These are phyloP conservation scores for Drosophila kepulauana DNA, from an alignment of 1,140 invertebrate species.

Conservation along the genomic window DNA sequence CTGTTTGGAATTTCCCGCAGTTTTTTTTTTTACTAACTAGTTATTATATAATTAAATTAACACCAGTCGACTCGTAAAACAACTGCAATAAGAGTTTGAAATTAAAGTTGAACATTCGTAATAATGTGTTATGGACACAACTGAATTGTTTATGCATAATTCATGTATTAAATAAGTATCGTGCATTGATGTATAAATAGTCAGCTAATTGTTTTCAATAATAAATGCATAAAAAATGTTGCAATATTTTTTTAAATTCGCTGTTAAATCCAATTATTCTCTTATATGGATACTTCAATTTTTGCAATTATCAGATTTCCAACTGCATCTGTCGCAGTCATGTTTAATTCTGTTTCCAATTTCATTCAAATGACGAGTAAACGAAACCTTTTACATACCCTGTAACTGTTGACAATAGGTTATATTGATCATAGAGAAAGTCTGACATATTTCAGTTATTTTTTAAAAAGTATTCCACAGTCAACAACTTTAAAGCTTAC, in stretches of 20 bases:
- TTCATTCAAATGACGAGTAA: neutral
- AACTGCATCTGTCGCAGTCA: conserved; percentile 5
- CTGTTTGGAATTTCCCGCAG: conserved; percentile 49
- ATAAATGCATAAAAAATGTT: neutral
- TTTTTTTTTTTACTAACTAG: conserved; percentile 2
- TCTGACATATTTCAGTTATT: neutral
- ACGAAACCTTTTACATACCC: neutral
- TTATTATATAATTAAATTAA: conserved; percentile 62
- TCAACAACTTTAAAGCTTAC: neutral
- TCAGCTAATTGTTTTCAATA: neutral
- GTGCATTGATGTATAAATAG: too few species aligned
- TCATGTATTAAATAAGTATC: too few species aligned
- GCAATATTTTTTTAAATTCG: neutral
- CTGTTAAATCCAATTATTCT: neutral
- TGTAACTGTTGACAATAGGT: neutral
- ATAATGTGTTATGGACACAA: too few species aligned
- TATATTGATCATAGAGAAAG: neutral
- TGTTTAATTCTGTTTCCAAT: conserved; percentile 4
- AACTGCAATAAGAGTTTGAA: neutral
- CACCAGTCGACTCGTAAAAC: conserved; percentile 24
- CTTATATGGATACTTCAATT: neutral
- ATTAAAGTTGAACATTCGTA: neutral
- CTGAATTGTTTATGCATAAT: too few species aligned
- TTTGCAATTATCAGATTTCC: neutral
- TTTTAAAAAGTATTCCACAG: neutral